These are phyloP conservation scores for Perdita meconis DNA, from an alignment of 2,888 invertebrate species.

Conservation along the genomic window DNA sequence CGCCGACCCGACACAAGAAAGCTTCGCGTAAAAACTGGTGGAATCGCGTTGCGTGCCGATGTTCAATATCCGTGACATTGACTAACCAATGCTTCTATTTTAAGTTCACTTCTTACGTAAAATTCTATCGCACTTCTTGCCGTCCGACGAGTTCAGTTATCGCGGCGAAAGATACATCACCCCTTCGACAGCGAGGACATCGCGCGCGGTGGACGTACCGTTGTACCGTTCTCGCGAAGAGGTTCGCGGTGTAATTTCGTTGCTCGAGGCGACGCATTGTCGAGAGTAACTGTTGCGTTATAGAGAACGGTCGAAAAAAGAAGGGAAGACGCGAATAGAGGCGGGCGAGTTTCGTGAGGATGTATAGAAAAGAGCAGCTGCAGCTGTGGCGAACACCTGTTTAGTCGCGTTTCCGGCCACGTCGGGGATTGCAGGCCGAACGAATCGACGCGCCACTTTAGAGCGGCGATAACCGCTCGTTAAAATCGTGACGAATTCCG, in stretches of 20 bases:
- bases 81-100: slow-evolving; percentile 13
- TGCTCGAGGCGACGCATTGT: slow-evolving; percentile 42
- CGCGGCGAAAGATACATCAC: slow-evolving; percentile 1
- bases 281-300: slow-evolving; percentile 55
- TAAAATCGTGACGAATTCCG: slow-evolving; percentile 14
- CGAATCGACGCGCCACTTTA: background rate
- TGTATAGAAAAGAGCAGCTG: slow-evolving; percentile 46
- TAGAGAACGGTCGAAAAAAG: slow-evolving; percentile 34
- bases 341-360: slow-evolving; percentile 47
- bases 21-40: background rate
- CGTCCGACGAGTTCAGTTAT: background rate
- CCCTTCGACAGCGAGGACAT: too few relatives aligned
- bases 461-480: slow-evolving; percentile 19
- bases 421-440: slow-evolving; percentile 30
- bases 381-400: slow-evolving; percentile 70
- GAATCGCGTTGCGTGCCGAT: slow-evolving; percentile 26
- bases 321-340: slow-evolving; percentile 22
- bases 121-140: slow-evolving; percentile 12
- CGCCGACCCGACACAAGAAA: background rate
- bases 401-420: slow-evolving; percentile 67
- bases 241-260: slow-evolving; percentile 36
- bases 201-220: too few relatives aligned
- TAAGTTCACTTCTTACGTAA: background rate
- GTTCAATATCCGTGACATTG: slow-evolving; percentile 42
- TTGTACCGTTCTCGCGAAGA: too few relatives aligned